These are phyloP conservation scores for Epizoanthus stellaris DNA, from an alignment of 92 coral and sea anemone species.

Conservation along the genomic window DNA sequence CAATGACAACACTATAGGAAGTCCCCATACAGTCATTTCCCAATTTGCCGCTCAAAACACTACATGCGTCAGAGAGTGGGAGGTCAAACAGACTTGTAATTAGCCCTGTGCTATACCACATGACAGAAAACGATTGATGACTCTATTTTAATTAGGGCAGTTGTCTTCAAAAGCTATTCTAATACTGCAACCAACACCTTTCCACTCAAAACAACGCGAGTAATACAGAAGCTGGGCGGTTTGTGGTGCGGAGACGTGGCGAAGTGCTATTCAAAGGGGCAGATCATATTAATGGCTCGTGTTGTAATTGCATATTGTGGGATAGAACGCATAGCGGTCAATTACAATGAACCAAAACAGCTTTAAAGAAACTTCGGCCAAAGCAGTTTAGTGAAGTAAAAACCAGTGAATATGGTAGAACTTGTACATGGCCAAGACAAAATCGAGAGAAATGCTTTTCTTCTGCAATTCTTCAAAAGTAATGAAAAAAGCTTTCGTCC, in stretches of 20 bases:
- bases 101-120: constrained; percentile 11
- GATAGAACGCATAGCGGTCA: not conserved
- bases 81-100: constrained; percentile 24
- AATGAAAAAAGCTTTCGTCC: constrained; percentile 1
- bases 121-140: constrained; percentile 34
- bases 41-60: constrained; percentile 47
- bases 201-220: constrained; percentile 13
- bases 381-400: not conserved
- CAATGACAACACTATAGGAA: constrained; percentile 13
- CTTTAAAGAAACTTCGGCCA: constrained; percentile 1
- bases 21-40: constrained; percentile 14
- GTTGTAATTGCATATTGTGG: constrained; percentile 22
- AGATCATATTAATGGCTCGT: constrained; percentile 21
- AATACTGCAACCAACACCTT: constrained; percentile 25
- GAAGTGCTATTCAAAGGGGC: constrained; percentile 33
- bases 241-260: constrained; percentile 11
- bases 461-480: not conserved
- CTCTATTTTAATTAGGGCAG: constrained; percentile 23
- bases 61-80: constrained; percentile 43
- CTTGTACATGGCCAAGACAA: no score
- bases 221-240: constrained; percentile 17
- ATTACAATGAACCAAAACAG: not conserved
- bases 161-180: constrained; percentile 13
- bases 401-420: not conserved
- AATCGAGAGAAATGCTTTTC: no score